Conservation (phyloP, 2,888 invertebrate genomes). For the Anodontia alba region DNA sequence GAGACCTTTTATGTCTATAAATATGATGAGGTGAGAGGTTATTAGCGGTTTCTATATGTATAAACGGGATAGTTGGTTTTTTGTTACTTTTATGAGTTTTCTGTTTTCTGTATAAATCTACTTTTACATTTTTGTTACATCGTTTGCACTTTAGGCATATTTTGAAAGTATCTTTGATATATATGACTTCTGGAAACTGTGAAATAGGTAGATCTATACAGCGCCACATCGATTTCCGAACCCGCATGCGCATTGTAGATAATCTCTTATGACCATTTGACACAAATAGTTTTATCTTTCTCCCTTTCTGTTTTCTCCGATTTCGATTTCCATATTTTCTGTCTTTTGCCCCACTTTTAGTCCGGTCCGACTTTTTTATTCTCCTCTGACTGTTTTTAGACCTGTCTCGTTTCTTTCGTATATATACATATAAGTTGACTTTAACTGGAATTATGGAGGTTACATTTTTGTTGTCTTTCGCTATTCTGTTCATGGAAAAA, state of each 20-base stretch:
- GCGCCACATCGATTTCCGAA: slow-evolving; percentile 41
- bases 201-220: slow-evolving; percentile 52
- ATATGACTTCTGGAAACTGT: slow-evolving; percentile 43
- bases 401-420: slow-evolving; percentile 19
- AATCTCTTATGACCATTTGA: slow-evolving; percentile 39
- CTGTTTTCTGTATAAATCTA: slow-evolving; percentile 36
- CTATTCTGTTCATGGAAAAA: not conserved
- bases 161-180: slow-evolving; percentile 35
- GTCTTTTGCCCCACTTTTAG: not conserved
- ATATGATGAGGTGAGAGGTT: slow-evolving; percentile 39
- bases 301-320: slow-evolving; percentile 13
- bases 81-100: slow-evolving; percentile 7
- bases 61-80: slow-evolving; percentile 48
- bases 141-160: slow-evolving; percentile 51
- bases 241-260: slow-evolving; percentile 45
- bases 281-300: slow-evolving; percentile 45
- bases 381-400: not conserved
- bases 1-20: slow-evolving; percentile 41
- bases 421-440: slow-evolving; percentile 40
- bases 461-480: not conserved
- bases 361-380: not conserved
- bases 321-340: not conserved
- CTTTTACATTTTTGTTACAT: slow-evolving; percentile 48
- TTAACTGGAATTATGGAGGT: slow-evolving; percentile 25
- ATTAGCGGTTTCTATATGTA: slow-evolving; percentile 38